Conservation (phyloP, 2,888 invertebrate species). For the Ganaspis brasiliensis region DNA sequence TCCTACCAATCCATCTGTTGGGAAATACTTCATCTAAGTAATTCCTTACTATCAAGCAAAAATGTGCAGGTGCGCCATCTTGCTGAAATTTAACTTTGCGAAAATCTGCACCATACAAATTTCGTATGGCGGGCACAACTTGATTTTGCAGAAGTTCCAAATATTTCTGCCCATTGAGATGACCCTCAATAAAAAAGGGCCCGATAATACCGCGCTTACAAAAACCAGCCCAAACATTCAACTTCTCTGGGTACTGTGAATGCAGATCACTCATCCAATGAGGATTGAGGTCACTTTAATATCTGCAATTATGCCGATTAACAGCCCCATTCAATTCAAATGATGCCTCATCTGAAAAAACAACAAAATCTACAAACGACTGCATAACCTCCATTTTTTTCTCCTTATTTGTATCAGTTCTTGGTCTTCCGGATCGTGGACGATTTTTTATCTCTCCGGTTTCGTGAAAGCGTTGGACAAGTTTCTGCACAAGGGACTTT, state of each 20-base stretch:
- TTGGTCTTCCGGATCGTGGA: slow-evolving; percentile 37
- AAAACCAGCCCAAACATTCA: slow-evolving; percentile 53
- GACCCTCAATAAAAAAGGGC: slow-evolving; percentile 49
- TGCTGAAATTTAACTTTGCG: slow-evolving; percentile 51
- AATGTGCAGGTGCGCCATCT: slow-evolving; percentile 53
- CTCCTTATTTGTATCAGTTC: slow-evolving; percentile 42
- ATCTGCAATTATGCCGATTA: slow-evolving; percentile 67
- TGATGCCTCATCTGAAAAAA: slow-evolving; percentile 64
- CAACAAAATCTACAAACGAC: slow-evolving; percentile 45
- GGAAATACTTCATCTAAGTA: slow-evolving; percentile 45
- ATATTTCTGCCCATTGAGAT: slow-evolving; percentile 46
- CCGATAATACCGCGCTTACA: slow-evolving; percentile 35
- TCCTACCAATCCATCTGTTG: slow-evolving; percentile 46
- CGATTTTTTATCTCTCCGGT: slow-evolving; percentile 39
- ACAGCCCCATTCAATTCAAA: slow-evolving; percentile 66
- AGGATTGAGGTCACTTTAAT: slow-evolving; percentile 65
- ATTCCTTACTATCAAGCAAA: slow-evolving; percentile 36
- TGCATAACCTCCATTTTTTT: slow-evolving; percentile 36
- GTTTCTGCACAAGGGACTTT: slow-evolving; percentile 35
- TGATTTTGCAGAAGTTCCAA: slow-evolving; percentile 17
- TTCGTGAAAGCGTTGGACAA: slow-evolving; percentile 46
- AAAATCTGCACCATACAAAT: neutral
- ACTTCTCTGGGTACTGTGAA: slow-evolving; percentile 55
- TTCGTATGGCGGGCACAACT: neutral
- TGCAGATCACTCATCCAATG: slow-evolving; percentile 56